A percentile compares a stretch with the other conserved stretches of the same genome.
phyloP scores from a whole-genome alignment of 2,888 invertebrate species.

The Leptopilina myrica region DNA sequence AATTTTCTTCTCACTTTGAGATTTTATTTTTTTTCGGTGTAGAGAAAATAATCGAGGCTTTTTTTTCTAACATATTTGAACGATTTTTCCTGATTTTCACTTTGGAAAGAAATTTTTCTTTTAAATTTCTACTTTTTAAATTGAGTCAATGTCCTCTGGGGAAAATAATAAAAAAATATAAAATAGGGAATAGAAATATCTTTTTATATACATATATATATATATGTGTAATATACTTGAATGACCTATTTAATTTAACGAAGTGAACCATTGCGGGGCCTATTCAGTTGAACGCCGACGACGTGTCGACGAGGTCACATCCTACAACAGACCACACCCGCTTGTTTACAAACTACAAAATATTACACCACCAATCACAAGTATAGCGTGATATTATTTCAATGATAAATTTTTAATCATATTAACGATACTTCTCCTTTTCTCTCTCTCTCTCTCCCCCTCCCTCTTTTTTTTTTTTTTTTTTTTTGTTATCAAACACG shows the following conservation, averaged over 20 bases:
- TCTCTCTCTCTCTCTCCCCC: too few relatives aligned
- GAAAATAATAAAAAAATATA: too few relatives aligned
- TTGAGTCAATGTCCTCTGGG: slow-evolving; percentile 30
- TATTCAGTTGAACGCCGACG: slow-evolving; percentile 61
- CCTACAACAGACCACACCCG: slow-evolving; percentile 62
- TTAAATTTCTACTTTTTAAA: slow-evolving; percentile 7
- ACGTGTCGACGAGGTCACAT: slow-evolving; percentile 58
- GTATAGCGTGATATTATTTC: slow-evolving; percentile 45
- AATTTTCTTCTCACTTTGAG: too few relatives aligned
- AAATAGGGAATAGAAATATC: too few relatives aligned
- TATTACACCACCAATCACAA: slow-evolving; percentile 58
- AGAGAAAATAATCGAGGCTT: too few relatives aligned
- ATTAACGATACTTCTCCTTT: slow-evolving; percentile 1
- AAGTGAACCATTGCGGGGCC: slow-evolving; percentile 68
- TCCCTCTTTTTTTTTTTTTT: too few relatives aligned
- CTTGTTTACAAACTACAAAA: slow-evolving; percentile 37
- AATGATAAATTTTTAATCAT: slow-evolving; percentile 47
- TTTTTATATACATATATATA: too few relatives aligned
- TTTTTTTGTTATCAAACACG: not conserved
- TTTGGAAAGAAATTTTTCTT: too few relatives aligned
- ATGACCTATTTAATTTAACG: slow-evolving; percentile 60
- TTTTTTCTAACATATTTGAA: too few relatives aligned
- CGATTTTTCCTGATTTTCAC: not conserved
- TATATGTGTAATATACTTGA: slow-evolving; percentile 11
- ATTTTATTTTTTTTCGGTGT: too few relatives aligned